Evolutionary conservation across 2,888 invertebrate species (phyloP).

Genomic region (Scaptomyza caliginosa): DNA sequence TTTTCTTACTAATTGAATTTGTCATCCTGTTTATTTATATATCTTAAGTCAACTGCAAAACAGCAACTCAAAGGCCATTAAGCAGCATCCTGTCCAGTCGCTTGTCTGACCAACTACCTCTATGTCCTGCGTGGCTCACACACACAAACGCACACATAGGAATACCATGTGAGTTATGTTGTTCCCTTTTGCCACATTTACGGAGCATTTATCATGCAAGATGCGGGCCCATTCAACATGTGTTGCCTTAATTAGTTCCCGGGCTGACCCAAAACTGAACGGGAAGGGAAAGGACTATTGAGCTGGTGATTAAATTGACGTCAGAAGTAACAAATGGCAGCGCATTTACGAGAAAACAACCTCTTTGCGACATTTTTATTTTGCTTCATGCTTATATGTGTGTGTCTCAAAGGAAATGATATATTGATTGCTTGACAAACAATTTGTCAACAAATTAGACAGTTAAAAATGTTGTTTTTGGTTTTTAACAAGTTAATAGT

Average conservation of each 20-base stretch:
- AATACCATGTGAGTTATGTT: constrained; percentile 58
- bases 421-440: constrained; percentile 39
- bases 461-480: background rate
- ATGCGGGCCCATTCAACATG: constrained; percentile 51
- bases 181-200: constrained; percentile 49
- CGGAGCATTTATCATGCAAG: constrained; percentile 59
- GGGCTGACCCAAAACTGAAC: background rate
- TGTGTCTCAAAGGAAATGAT: constrained; percentile 12
- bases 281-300: background rate
- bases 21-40: constrained; percentile 15
- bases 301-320: constrained; percentile 54
- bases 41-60: constrained; percentile 13
- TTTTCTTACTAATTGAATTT: constrained; percentile 25
- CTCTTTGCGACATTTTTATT: constrained; percentile 29
- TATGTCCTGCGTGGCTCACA: constrained; percentile 5
- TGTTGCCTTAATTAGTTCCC: constrained; percentile 67
- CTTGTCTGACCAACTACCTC: constrained; percentile 20
- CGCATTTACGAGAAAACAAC: constrained; percentile 40
- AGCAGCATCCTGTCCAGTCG: constrained; percentile 18
- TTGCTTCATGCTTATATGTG: background rate
- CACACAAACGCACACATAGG: constrained; percentile 5
- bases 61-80: constrained; percentile 15
- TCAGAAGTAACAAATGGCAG: constrained; percentile 37
- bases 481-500: background rate
- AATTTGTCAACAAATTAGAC: constrained; percentile 6